A percentile compares a stretch with the other conserved stretches of the same genome.
Evolutionary conservation across 2,113 vertebrate genomes (phyloP).

Genomic region (Regulus satrapa): DNA sequence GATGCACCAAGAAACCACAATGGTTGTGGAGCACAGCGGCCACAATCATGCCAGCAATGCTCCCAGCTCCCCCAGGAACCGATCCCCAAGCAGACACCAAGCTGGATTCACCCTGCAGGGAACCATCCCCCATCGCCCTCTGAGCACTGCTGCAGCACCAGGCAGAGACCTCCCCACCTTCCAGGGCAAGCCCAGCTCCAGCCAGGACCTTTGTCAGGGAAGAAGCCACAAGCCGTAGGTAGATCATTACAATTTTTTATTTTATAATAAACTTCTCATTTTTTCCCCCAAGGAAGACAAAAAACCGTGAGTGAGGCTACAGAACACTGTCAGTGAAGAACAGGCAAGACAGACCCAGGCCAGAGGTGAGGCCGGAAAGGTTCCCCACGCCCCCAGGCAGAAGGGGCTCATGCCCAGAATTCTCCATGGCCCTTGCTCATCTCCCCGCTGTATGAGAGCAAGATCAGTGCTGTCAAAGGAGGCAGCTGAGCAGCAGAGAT

Average conservation of each 20-base stretch:
- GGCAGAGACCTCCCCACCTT: neutral
- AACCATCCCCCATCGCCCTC: neutral
- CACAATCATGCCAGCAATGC: fast-evolving
- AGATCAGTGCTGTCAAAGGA: neutral
- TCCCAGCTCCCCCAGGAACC: neutral
- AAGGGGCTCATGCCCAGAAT: neutral
- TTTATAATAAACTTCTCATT: conserved; percentile 60
- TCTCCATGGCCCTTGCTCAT: neutral
- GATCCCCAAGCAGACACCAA: neutral
- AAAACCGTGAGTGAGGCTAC: conserved; percentile 40
- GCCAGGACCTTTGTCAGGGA: neutral
- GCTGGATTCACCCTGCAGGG: neutral
- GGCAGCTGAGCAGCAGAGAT: neutral
- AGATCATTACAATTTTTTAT: conserved; percentile 33
- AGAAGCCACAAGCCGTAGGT: neutral
- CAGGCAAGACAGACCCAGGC: neutral
- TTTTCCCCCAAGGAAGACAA: conserved; percentile 46
- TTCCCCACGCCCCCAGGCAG: neutral
- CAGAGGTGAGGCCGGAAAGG: neutral
- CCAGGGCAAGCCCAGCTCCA: neutral
- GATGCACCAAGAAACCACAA: neutral
- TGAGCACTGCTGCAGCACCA: neutral
- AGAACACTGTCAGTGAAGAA: conserved; percentile 20
- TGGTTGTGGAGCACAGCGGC: neutral
- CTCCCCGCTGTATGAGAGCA: neutral